Percentiles rank a stretch among this genome's conserved stretches.
phyloP scores from a whole-genome alignment of 2,888 invertebrate species.

The Pteria penguin region DNA sequence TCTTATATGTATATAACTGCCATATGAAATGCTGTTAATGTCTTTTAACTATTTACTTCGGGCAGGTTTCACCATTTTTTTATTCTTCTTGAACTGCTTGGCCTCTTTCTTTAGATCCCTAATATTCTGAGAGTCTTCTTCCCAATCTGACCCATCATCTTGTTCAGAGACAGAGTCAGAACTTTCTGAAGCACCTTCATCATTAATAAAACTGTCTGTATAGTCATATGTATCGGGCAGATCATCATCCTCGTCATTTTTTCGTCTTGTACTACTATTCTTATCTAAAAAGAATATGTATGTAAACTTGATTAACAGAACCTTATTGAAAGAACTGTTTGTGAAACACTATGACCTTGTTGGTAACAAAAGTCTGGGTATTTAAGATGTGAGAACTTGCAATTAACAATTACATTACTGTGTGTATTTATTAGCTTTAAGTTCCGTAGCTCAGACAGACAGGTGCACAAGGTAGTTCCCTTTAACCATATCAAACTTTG shows the following conservation, averaged over 20 bases:
- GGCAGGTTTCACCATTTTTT: constrained; percentile 53
- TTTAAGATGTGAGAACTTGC: no score
- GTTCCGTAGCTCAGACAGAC: no score
- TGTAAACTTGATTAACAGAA: no score
- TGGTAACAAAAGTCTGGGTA: neutral
- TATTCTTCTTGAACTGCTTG: constrained; percentile 66
- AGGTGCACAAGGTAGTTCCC: no score
- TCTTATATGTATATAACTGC: no score
- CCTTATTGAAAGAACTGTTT: neutral
- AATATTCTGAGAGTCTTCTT: constrained; percentile 57
- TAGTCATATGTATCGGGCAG: constrained; percentile 68
- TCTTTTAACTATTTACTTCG: neutral
- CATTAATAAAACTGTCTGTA: constrained; percentile 70
- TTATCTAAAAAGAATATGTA: neutral
- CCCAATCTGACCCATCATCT: constrained; percentile 40
- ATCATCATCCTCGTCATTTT: constrained; percentile 62
- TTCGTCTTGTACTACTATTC: constrained; percentile 7
- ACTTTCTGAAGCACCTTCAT: constrained; percentile 42
- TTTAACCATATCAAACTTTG: no score
- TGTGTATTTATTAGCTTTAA: no score
- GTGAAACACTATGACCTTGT: neutral
- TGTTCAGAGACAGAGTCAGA: constrained; percentile 43
- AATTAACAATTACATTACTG: no score
- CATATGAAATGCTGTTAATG: no score
- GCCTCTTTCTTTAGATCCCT: constrained; percentile 61